phyloP scores from a whole-genome alignment of 23 tunicate genomes.

The Halocynthia roretzi region DNA sequence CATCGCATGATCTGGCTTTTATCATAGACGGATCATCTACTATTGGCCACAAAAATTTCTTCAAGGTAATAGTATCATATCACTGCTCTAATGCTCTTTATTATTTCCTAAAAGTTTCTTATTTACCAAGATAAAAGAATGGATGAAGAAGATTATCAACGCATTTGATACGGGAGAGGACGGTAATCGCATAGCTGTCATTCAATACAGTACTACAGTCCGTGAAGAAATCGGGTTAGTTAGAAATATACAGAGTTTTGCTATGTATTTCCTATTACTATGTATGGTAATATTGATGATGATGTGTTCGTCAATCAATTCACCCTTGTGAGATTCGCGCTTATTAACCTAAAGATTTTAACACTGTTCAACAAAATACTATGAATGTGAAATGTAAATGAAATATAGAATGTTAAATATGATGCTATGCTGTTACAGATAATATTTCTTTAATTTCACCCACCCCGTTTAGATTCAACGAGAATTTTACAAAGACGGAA shows the following conservation, averaged over 20 bases:
- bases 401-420: too few species aligned
- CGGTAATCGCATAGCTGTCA: slow-evolving; percentile 53
- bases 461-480: slow-evolving; percentile 29
- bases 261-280: too few species aligned
- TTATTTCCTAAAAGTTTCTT: too few species aligned
- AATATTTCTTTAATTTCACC: neutral
- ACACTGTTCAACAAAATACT: too few species aligned
- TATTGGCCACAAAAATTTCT: slow-evolving; percentile 61
- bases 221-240: slow-evolving; percentile 66
- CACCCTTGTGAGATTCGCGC: too few species aligned
- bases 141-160: slow-evolving; percentile 75
- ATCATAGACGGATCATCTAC: slow-evolving; percentile 74
- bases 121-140: slow-evolving; percentile 45
- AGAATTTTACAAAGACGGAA: slow-evolving; percentile 45
- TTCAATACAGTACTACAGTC: slow-evolving; percentile 59
- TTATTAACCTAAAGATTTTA: too few species aligned
- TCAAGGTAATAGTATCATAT: slow-evolving; percentile 26
- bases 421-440: neutral
- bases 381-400: too few species aligned
- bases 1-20: slow-evolving; percentile 62
- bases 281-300: too few species aligned
- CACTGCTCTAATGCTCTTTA: too few species aligned
- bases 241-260: neutral
- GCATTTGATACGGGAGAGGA: slow-evolving; percentile 72
- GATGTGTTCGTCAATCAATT: too few species aligned